phyloP scores from a whole-genome alignment of 2,888 invertebrate genomes.

The Drosophila histrio region DNA sequence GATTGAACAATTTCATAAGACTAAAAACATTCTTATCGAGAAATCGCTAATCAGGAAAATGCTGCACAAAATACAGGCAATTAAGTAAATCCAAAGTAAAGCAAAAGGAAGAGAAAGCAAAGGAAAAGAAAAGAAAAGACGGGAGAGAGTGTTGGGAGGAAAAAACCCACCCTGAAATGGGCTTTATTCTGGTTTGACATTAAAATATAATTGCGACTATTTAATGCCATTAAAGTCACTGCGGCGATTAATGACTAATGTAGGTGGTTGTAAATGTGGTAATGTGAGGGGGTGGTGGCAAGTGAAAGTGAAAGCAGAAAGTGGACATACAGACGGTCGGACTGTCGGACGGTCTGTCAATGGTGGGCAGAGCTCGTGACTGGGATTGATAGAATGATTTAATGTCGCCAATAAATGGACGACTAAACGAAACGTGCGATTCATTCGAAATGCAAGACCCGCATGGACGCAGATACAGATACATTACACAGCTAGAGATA shows the following conservation, averaged over 20 bases:
- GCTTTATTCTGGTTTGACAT: constrained; percentile 43
- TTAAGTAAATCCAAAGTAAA: constrained; percentile 53
- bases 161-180: constrained; percentile 41
- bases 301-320: constrained; percentile 13
- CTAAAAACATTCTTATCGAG: constrained; percentile 12
- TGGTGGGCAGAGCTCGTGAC: constrained; percentile 62
- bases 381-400: constrained; percentile 83
- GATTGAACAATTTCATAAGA: neutral
- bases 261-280: constrained; percentile 30
- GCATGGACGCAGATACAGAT: constrained; percentile 41
- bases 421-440: constrained; percentile 68
- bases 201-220: constrained; percentile 81
- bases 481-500: constrained; percentile 20
- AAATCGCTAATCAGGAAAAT: constrained; percentile 41
- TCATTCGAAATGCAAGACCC: constrained; percentile 70
- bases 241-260: constrained; percentile 80
- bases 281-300: constrained; percentile 9
- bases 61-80: constrained; percentile 45
- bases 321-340: constrained; percentile 30
- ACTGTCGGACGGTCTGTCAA: neutral
- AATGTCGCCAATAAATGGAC: constrained; percentile 82
- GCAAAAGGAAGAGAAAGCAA: neutral
- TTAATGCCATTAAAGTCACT: constrained; percentile 80
- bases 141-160: neutral
- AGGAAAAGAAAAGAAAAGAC: neutral